These are phyloP conservation scores for Dicaeum eximium DNA, from an alignment of 2,113 vertebrate genomes.

Conservation along the genomic window DNA sequence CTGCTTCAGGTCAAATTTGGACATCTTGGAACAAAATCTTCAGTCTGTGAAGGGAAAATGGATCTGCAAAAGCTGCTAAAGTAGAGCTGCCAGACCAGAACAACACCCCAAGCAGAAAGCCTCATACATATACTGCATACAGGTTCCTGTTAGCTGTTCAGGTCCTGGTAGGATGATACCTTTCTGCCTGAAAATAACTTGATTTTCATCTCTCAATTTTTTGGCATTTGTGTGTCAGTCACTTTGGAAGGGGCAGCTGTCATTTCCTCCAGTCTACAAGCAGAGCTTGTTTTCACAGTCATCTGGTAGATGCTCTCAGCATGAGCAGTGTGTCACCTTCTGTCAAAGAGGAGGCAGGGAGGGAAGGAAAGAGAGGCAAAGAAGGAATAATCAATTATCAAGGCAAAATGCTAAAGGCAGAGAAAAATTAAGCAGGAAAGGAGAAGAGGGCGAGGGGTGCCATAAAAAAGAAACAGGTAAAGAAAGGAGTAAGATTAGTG, in stretches of 20 bases:
- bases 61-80: background rate
- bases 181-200: background rate
- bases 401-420: background rate
- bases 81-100: background rate
- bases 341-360: background rate
- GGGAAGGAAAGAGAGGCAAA: background rate
- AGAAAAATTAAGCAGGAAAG: background rate
- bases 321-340: background rate
- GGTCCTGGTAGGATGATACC: background rate
- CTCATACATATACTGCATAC: background rate
- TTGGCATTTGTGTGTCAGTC: background rate
- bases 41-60: background rate
- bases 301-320: slow-evolving; percentile 3
- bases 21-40: background rate
- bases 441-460: background rate
- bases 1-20: background rate
- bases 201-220: background rate
- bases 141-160: background rate
- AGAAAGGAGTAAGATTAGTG: background rate
- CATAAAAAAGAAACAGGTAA: background rate
- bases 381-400: background rate
- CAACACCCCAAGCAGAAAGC: background rate
- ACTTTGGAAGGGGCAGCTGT: slow-evolving; percentile 19
- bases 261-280: background rate
- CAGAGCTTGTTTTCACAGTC: slow-evolving; percentile 14